phyloP scores from a whole-genome alignment of 2,888 invertebrate species.

The Pammene fasciana region DNA sequence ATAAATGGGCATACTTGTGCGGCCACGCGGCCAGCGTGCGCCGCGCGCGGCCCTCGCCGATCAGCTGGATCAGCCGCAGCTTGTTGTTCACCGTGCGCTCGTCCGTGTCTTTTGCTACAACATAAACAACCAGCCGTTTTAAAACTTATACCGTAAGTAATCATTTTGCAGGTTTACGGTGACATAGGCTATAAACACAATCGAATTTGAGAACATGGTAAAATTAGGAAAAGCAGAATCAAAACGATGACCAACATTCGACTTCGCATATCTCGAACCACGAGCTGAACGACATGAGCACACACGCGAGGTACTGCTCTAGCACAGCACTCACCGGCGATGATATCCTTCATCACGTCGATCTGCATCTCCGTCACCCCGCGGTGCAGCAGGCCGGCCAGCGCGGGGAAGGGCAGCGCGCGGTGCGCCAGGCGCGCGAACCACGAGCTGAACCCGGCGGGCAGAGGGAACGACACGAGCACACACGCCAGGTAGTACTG shows the following conservation, averaged over 20 bases:
- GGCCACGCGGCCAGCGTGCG: slow-evolving; percentile 90
- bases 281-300: background rate
- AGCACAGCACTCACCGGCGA: slow-evolving; percentile 84
- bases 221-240: too few species aligned
- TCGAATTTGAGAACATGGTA: too few species aligned
- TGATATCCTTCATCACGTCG: slow-evolving; percentile 92
- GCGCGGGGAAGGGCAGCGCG: slow-evolving; percentile 89
- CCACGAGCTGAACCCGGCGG: slow-evolving; percentile 94
- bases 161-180: too few species aligned
- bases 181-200: too few species aligned
- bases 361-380: slow-evolving; percentile 94
- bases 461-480: slow-evolving; percentile 89
- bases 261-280: too few species aligned
- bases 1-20: slow-evolving; percentile 60
- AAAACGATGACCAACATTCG: too few species aligned
- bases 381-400: slow-evolving; percentile 92
- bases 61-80: slow-evolving; percentile 87
- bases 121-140: slow-evolving; percentile 5
- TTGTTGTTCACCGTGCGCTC: slow-evolving; percentile 86
- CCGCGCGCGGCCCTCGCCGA: slow-evolving; percentile 90
- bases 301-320: background rate
- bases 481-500: slow-evolving; percentile 91
- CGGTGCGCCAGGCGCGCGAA: slow-evolving; percentile 93
- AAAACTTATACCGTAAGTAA: background rate
- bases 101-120: slow-evolving; percentile 74